Evolutionary conservation across 2,888 invertebrate genomes (phyloP).

Genomic region (Nomada goodeniana): DNA sequence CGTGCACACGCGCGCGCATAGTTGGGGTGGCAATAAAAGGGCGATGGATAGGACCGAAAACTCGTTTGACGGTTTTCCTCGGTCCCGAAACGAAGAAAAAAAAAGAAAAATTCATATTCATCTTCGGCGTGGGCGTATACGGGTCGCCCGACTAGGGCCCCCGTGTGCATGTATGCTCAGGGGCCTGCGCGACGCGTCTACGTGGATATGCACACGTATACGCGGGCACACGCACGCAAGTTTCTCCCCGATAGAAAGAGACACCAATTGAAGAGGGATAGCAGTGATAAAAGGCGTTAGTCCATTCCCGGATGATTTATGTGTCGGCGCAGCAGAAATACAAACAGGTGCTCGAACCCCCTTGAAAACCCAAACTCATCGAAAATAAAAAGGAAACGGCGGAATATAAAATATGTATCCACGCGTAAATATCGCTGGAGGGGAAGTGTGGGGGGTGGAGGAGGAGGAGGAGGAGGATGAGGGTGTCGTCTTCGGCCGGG

Average conservation of each 20-base stretch:
- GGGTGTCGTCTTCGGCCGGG: constrained; percentile 18
- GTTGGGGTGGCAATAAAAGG: constrained; percentile 60
- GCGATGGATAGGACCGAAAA: constrained; percentile 41
- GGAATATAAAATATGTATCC: constrained; percentile 67
- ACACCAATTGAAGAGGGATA: constrained; percentile 45
- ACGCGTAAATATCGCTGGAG: constrained; percentile 59
- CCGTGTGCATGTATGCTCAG: constrained; percentile 30
- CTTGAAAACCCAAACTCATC: constrained; percentile 73
- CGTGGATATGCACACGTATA: constrained; percentile 4
- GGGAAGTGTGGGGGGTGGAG: background rate
- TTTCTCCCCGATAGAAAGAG: constrained; percentile 38
- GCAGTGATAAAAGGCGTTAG: constrained; percentile 80
- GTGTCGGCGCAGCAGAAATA: constrained; percentile 79
- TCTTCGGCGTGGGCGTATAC: constrained; percentile 66
- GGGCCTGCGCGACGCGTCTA: background rate
- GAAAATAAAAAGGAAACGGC: constrained; percentile 66
- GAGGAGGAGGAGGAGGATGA: background rate
- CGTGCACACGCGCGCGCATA: constrained; percentile 38
- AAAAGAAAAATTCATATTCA: constrained; percentile 70
- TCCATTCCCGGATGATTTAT: constrained; percentile 81
- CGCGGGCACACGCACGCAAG: background rate
- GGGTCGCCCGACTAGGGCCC: constrained; percentile 37
- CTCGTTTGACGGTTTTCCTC: constrained; percentile 70
- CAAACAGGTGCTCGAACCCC: constrained; percentile 80
- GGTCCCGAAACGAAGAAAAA: constrained; percentile 34